A percentile compares a stretch with the other conserved stretches of the same genome.
Evolutionary conservation across 2,797 vertebrate species (phyloP).

Genomic region (Anolis apletophallus): DNA sequence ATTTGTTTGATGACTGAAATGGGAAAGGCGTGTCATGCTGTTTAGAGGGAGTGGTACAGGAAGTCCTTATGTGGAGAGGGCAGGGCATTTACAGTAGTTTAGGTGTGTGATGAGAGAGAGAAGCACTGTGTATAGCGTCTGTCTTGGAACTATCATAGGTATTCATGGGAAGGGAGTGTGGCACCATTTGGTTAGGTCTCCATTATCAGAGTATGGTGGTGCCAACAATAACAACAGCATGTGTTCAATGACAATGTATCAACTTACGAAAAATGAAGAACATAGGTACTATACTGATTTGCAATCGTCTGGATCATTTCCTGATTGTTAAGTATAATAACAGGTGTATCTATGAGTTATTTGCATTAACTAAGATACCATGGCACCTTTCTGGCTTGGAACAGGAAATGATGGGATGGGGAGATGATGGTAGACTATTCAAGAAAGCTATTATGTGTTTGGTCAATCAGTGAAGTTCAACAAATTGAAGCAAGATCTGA

Average conservation of each 20-base stretch:
- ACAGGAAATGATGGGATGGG: background rate
- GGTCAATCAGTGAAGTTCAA: background rate
- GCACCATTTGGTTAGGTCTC: background rate
- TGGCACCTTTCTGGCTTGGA: background rate
- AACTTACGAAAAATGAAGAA: background rate
- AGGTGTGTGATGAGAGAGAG: background rate
- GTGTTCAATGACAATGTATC: background rate
- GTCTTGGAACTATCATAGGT: background rate
- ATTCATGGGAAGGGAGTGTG: background rate
- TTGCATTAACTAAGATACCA: background rate
- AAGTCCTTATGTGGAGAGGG: background rate
- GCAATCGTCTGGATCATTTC: background rate
- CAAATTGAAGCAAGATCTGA: background rate
- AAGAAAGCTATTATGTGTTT: background rate
- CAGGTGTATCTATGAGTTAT: background rate
- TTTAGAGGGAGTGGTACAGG: background rate
- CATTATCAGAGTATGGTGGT: background rate
- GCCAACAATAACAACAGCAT: background rate
- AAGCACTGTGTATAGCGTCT: background rate
- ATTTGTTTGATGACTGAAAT: background rate
- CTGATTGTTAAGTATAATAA: background rate
- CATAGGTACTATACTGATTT: background rate
- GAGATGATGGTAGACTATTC: background rate
- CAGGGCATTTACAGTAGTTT: background rate
- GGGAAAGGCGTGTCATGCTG: background rate